Evolutionary conservation across 2,888 invertebrate species (phyloP), one percentile per base, ranked within the genome.

Genomic region (Perizoma affinitatum): DNA sequence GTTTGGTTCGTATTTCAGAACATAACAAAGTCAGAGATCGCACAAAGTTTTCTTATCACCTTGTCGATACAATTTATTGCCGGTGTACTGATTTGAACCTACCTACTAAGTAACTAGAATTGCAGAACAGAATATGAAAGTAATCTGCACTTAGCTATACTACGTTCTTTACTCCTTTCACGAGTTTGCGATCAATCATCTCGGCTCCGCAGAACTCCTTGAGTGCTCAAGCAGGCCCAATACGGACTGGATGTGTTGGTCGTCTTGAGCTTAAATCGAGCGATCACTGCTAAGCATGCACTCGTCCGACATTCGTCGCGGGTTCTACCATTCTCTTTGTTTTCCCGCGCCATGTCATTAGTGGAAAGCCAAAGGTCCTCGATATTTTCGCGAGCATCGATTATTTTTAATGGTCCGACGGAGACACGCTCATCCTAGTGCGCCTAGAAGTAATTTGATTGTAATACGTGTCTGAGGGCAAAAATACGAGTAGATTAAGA

Each of bases 371-470:
- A 52, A 38, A 47, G 47, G 79, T 84, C 76, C 88, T 90, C 90
- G 86, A 90, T 90, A 90, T 89, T 90, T 86, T 90, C 75, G 81
- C 86, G 77, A 81, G 86, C 86, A 87, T 90, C 86, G 90, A 89
- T 90, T 91, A 90, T 89, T 91, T 89, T 90, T 92, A 90, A 92
- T 90, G 89, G 89, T 78, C 79, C 78, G 85, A 79, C 79, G 76
- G 76, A 77, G 75, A 76, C 79, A 82, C 79, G 78, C 82, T 76
- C 74, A 74, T 75, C 72, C 71, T 72, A 72, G 67, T 62, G 47
- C 49, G 48, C 52, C 68, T 70, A 70, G 62, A 70, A 72, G 72
- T 75, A 73, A 74, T 71, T 71, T 70, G 66, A 76, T 73, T 69
- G 69, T 69, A 67, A 61, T 69, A 69, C 69, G 70, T 66, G 65